Evolutionary conservation across 2,113 vertebrate species (phyloP).

Genomic region (Neomonachus schauinslandi): DNA sequence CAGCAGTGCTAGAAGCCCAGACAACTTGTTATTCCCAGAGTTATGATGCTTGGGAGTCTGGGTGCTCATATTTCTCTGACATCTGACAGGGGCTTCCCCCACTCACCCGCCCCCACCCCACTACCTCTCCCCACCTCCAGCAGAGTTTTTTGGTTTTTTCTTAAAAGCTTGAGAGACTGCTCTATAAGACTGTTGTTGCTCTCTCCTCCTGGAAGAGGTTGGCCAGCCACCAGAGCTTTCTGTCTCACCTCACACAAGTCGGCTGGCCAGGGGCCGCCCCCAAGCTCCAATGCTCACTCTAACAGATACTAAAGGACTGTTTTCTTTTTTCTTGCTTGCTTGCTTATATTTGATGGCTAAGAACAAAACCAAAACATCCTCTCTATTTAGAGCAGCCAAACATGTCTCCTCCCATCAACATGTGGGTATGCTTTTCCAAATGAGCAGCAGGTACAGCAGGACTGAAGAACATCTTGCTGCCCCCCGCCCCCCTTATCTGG

Average conservation of each 20-base stretch:
- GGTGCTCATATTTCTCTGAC: background rate
- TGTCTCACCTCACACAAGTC: background rate
- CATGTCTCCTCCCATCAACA: background rate
- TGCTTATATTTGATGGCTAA: background rate
- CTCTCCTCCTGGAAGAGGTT: background rate
- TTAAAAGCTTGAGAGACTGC: background rate
- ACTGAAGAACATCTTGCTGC: background rate
- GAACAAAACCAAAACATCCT: background rate
- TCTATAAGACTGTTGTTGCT: background rate
- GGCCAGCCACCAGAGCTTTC: background rate
- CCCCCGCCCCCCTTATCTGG: background rate
- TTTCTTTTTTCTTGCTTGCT: background rate
- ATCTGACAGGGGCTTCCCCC: background rate
- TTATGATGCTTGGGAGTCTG: background rate
- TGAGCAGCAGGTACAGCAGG: background rate
- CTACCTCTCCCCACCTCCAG: background rate
- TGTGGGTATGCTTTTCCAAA: fast-evolving
- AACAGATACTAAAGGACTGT: background rate
- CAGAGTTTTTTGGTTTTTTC: background rate
- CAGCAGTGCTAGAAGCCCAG: background rate
- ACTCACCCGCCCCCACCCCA: too few species aligned
- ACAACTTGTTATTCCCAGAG: background rate
- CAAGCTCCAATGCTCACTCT: background rate
- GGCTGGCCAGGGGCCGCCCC: fast-evolving
- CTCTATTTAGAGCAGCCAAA: background rate